Evolutionary conservation across 2,888 invertebrate genomes (phyloP).

Genomic region (Drosophila colorata): DNA sequence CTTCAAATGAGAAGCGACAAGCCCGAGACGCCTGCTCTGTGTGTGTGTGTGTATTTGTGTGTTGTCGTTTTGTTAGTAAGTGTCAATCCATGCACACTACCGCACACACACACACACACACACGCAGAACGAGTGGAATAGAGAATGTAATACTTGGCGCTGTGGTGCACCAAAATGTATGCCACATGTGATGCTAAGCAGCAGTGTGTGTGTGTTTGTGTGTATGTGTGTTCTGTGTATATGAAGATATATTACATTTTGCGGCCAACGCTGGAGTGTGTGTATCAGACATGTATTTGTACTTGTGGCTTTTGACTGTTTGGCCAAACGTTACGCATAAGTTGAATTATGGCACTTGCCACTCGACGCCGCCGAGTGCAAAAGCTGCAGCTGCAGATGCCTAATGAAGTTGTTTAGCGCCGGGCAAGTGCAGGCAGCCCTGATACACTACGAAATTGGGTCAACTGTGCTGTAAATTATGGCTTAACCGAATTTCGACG

Average conservation of each 20-base stretch:
- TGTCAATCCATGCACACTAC: constrained; percentile 46
- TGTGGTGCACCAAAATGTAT: constrained; percentile 66
- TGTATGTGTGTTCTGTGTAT: constrained; percentile 23
- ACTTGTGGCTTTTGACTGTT: constrained; percentile 62
- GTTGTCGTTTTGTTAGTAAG: constrained; percentile 45
- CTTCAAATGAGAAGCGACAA: constrained; percentile 29
- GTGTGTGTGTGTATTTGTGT: constrained; percentile 22
- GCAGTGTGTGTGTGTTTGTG: constrained; percentile 8
- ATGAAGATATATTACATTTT: constrained; percentile 68
- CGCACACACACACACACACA: constrained; percentile 1
- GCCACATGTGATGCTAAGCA: constrained; percentile 61
- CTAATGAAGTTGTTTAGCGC: constrained; percentile 60
- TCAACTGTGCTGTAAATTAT: constrained; percentile 66
- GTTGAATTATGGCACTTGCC: constrained; percentile 68
- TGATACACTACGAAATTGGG: constrained; percentile 45
- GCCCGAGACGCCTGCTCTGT: constrained; percentile 20
- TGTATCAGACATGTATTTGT: constrained; percentile 66
- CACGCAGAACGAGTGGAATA: constrained; percentile 1
- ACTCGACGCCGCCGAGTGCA: constrained; percentile 33
- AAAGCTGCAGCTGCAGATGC: constrained; percentile 27
- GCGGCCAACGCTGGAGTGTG: constrained; percentile 31
- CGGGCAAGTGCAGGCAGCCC: constrained; percentile 4
- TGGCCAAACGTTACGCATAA: constrained; percentile 37
- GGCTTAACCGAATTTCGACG: constrained; percentile 25
- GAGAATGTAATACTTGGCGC: constrained; percentile 37